These are phyloP conservation scores for Tillus elongatus DNA, from an alignment of 2,888 invertebrate genomes.

Conservation along the genomic window DNA sequence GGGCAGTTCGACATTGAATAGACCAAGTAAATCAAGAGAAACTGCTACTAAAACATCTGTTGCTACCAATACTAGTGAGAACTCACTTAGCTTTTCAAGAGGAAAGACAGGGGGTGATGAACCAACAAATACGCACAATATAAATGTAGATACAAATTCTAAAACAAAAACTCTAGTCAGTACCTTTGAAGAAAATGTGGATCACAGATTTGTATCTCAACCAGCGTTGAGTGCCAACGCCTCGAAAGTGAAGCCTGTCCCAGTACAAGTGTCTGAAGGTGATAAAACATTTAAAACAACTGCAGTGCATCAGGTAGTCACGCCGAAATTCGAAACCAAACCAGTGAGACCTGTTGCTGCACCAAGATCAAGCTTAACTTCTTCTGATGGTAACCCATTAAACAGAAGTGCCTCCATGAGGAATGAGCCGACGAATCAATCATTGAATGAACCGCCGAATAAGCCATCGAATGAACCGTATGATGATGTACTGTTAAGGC, in stretches of 20 bases:
- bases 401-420: constrained; percentile 18
- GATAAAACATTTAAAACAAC: constrained; percentile 31
- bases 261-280: constrained; percentile 36
- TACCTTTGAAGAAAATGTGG: constrained; percentile 43
- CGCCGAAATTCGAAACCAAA: constrained; percentile 20
- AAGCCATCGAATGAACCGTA: constrained; percentile 44
- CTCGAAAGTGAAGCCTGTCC: constrained; percentile 26
- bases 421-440: constrained; percentile 27
- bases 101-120: constrained; percentile 15
- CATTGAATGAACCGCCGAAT: constrained; percentile 26
- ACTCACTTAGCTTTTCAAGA: constrained; percentile 40
- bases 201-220: constrained; percentile 20
- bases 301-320: constrained; percentile 26
- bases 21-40: constrained; percentile 42
- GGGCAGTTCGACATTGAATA: constrained; percentile 52
- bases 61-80: constrained; percentile 29
- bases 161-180: constrained; percentile 45
- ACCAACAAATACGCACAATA: constrained; percentile 31
- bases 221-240: constrained; percentile 21
- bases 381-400: constrained; percentile 7
- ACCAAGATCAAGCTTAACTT: constrained; percentile 42
- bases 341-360: constrained; percentile 45
- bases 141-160: constrained; percentile 10
- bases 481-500: no score
- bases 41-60: constrained; percentile 43